These are phyloP conservation scores for Boloria euphrosyne DNA, from an alignment of 2,888 invertebrate genomes.

Conservation along the genomic window DNA sequence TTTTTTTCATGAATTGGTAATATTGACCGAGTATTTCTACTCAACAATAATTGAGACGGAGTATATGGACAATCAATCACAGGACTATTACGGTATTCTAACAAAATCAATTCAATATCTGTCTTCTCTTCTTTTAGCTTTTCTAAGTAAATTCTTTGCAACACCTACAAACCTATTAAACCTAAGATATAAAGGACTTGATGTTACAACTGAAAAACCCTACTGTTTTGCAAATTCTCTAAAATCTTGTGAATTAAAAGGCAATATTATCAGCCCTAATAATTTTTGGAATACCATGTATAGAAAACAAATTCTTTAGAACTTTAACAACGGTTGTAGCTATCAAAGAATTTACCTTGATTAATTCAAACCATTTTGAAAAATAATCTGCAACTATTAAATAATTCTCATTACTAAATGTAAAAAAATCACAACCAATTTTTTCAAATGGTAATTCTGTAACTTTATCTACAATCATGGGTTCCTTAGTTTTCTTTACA, in stretches of 20 bases:
- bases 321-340: conserved; percentile 1
- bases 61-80: conserved; percentile 1
- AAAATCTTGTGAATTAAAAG: conserved; percentile 7
- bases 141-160: conserved; percentile 1
- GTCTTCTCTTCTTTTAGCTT: neutral
- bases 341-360: neutral
- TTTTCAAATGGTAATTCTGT: conserved; percentile 2
- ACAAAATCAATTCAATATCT: conserved; percentile 5
- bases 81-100: conserved; percentile 5
- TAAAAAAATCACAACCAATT: conserved; percentile 9
- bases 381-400: conserved; percentile 4
- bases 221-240: neutral
- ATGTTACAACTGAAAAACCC: neutral
- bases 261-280: conserved; percentile 6
- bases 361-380: conserved; percentile 7
- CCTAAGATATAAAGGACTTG: neutral
- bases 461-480: conserved; percentile 1
- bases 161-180: conserved; percentile 1
- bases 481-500: conserved; percentile 1
- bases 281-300: conserved; percentile 1
- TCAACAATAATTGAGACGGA: neutral
- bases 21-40: conserved; percentile 1
- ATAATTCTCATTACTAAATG: conserved; percentile 1
- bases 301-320: conserved; percentile 1
- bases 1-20: conserved; percentile 5